phyloP scores from a whole-genome alignment of 1,140 invertebrate species.

The Parasteatoda tepidariorum region DNA sequence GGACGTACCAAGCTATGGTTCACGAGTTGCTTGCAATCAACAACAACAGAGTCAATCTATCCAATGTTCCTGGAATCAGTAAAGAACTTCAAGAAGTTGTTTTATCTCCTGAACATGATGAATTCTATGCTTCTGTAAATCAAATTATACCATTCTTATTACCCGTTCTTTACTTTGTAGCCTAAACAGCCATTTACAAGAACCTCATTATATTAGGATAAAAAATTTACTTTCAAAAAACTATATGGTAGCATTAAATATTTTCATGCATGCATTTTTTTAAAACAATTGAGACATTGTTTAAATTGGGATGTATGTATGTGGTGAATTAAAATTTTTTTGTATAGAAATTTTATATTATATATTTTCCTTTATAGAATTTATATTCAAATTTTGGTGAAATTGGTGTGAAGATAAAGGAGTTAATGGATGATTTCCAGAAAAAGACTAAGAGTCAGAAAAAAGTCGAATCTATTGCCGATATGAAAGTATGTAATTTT shows the following conservation, averaged over 20 bases:
- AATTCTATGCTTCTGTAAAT: slow-evolving; percentile 92
- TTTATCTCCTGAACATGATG: slow-evolving; percentile 94
- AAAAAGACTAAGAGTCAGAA: slow-evolving; percentile 95
- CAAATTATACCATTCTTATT: too few relatives aligned
- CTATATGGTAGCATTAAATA: too few relatives aligned
- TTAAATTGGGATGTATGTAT: too few relatives aligned
- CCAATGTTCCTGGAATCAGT: slow-evolving; percentile 76
- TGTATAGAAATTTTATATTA: too few relatives aligned
- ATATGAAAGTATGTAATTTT: slow-evolving; percentile 96
- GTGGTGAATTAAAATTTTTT: too few relatives aligned
- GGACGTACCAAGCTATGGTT: slow-evolving; percentile 99
- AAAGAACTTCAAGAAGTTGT: slow-evolving; percentile 95
- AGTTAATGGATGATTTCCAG: slow-evolving; percentile 98
- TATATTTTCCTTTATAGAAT: slow-evolving; percentile 85
- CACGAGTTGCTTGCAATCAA: slow-evolving; percentile 95
- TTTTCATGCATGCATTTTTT: too few relatives aligned
- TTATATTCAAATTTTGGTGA: slow-evolving; percentile 97
- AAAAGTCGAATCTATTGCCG: slow-evolving; percentile 97
- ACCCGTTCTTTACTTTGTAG: too few relatives aligned
- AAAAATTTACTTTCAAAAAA: too few relatives aligned
- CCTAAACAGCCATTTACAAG: too few relatives aligned
- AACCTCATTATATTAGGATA: too few relatives aligned
- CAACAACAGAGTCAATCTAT: slow-evolving; percentile 94
- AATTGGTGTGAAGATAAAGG: slow-evolving; percentile 97
- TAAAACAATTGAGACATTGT: too few relatives aligned